Evolutionary conservation across 2,888 invertebrate species (phyloP).

Genomic region (Ernsta delagoae): DNA sequence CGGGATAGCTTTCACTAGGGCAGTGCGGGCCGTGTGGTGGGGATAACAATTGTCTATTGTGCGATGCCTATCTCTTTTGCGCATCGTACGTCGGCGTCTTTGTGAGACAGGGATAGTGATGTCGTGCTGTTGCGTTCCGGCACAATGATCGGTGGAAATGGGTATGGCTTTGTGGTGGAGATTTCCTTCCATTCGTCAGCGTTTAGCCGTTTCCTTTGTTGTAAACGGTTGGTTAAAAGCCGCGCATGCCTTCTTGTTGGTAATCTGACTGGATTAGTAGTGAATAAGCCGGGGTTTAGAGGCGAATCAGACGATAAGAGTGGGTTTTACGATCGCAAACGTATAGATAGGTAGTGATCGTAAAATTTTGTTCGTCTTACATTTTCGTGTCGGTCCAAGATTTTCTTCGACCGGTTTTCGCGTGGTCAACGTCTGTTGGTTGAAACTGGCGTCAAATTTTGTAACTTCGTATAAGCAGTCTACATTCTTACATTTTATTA

Average conservation of each 20-base stretch:
- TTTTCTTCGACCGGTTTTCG: conserved; percentile 53
- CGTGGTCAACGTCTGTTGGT: conserved; percentile 38
- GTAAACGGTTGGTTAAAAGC: conserved; percentile 38
- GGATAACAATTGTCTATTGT: conserved; percentile 85
- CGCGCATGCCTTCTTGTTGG: conserved; percentile 66
- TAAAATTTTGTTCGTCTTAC: conserved; percentile 29
- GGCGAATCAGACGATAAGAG: conserved; percentile 31
- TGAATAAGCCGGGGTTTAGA: conserved; percentile 22
- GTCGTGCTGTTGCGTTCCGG: conserved; percentile 57
- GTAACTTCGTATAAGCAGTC: conserved; percentile 45
- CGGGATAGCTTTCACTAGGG: conserved; percentile 58
- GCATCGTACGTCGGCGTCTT: conserved; percentile 61
- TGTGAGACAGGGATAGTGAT: conserved; percentile 57
- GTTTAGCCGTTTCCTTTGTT: no score
- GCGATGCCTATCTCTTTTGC: conserved; percentile 76
- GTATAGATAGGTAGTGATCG: neutral
- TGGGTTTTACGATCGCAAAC: conserved; percentile 38
- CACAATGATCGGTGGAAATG: conserved; percentile 68
- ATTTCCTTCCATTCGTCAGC: conserved; percentile 79
- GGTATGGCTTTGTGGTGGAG: conserved; percentile 62
- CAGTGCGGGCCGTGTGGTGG: conserved; percentile 63
- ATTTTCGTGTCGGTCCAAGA: conserved; percentile 50
- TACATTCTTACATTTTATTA: conserved; percentile 56
- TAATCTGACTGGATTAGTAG: conserved; percentile 24
- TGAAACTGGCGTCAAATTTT: conserved; percentile 51